A percentile compares a stretch with the other conserved stretches of the same genome.
phyloP scores from a whole-genome alignment of 1,140 invertebrate genomes.

The Pectinophora gossypiella region DNA sequence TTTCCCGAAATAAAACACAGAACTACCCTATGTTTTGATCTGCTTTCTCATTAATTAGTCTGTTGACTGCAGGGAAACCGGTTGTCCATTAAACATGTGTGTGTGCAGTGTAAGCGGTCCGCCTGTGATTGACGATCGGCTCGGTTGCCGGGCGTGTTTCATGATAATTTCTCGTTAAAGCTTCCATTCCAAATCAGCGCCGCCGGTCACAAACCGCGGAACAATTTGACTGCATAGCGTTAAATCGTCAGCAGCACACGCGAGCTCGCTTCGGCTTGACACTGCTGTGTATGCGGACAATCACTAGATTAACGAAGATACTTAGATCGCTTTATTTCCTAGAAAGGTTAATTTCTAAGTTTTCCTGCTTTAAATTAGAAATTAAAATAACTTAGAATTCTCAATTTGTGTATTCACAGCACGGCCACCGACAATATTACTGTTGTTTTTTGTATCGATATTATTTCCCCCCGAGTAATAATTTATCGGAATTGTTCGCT shows the following conservation, averaged over 20 bases:
- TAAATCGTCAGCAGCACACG: no score
- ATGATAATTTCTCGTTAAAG: neutral
- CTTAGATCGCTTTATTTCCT: no score
- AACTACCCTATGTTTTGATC: no score
- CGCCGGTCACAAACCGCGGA: no score
- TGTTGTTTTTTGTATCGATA: slow-evolving; percentile 19
- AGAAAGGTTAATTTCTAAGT: no score
- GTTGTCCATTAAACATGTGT: neutral
- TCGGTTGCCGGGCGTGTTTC: neutral
- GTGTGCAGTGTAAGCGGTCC: neutral
- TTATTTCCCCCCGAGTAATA: slow-evolving; percentile 26
- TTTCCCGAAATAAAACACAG: no score
- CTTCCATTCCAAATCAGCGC: neutral
- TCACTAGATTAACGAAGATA: no score
- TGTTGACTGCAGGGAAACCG: neutral
- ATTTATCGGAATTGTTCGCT: slow-evolving; percentile 39
- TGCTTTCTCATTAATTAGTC: neutral
- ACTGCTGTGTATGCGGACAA: no score
- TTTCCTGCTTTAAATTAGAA: no score
- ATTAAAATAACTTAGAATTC: no score
- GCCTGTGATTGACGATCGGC: neutral
- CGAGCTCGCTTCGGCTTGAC: no score
- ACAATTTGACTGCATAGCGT: no score
- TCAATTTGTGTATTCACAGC: slow-evolving; percentile 3
- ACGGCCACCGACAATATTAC: neutral